A percentile compares a stretch with the other conserved stretches of the same genome.
These are phyloP conservation scores for Hylomyscus alleni DNA, from an alignment of 2,797 vertebrate species.

Conservation along the genomic window DNA sequence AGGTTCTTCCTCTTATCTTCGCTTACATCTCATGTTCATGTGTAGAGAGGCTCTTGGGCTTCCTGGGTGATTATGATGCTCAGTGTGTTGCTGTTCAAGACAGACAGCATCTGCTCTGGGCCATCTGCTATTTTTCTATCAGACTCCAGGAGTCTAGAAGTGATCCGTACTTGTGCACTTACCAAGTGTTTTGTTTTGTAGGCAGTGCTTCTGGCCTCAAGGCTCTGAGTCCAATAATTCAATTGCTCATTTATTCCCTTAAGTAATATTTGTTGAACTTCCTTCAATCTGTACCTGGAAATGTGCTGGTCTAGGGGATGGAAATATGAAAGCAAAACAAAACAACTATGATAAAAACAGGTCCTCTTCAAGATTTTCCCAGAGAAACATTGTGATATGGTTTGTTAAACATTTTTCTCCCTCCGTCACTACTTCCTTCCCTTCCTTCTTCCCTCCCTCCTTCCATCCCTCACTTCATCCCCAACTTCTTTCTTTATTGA, in stretches of 20 bases:
- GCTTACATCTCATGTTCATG: background rate
- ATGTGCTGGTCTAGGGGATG: background rate
- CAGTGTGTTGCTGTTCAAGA: background rate
- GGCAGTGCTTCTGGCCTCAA: slow-evolving; percentile 20
- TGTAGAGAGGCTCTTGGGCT: background rate
- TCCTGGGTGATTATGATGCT: background rate
- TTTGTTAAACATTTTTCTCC: background rate
- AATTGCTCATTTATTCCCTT: background rate
- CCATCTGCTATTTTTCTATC: background rate
- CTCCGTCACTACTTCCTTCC: background rate
- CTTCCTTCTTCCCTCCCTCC: background rate
- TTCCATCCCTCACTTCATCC: too few relatives aligned
- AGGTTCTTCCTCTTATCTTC: background rate
- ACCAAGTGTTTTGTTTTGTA: background rate
- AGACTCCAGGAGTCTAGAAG: background rate
- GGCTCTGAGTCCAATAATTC: slow-evolving; percentile 17
- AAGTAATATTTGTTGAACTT: background rate
- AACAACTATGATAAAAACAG: background rate
- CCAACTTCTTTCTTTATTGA: background rate
- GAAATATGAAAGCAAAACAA: slow-evolving; percentile 16
- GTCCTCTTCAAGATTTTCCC: background rate
- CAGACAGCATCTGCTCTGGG: background rate
- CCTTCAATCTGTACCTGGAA: background rate
- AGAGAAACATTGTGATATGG: background rate
- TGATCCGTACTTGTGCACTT: slow-evolving; percentile 7